Base-by-base conservation (phyloP, 2,113 vertebrate species). In the Hirundichthys speculiger region DNA sequence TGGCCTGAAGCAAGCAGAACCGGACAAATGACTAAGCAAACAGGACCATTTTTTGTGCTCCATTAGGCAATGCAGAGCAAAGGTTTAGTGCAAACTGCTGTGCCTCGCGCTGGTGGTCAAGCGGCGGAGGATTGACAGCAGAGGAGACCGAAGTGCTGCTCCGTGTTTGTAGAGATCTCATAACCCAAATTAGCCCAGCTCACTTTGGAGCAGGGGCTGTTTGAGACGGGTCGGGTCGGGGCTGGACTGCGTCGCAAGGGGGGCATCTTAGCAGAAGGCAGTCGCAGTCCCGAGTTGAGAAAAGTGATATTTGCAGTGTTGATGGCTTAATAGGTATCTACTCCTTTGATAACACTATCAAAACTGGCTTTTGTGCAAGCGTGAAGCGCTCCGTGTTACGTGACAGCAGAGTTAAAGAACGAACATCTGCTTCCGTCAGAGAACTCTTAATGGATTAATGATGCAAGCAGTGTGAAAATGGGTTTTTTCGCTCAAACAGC, bases 41-140 rank as follows among this genome's bases (percentile, higher is more conserved):
- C 71, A 80, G 75, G 64, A 50, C 46, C 76, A 78, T 87, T 76
- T 74, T 75, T 76, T 85, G 66, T 82, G 86, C 83, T 82, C 86
- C 89, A 88, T 88, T 89, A 89, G 86, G 61, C 86, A 80, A 84
- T 60, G 65, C 73, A 75, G 71, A 77, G 79, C 68, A 76, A 74
- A 86, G 82, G 85, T 85, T 83, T 86, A 75, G 71, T 60, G 67
- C 64, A 43, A 78, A 70, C 75, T 73, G 70, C 67, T 52, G 65
- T 52, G 48, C 58, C 59, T 86, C 18, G 50, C 43, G 30, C 73
- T 73, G 84, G 74, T 85, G 79, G 81, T 75, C 82, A 79, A 86
- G 63, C 61, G 19, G 46, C 21, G 2, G 54, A 80, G 63, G 71
- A 75, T 63, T 77, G 82, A 76, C 73, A 62, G 64, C 64, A 53